phyloP scores from a whole-genome alignment of 2,888 invertebrate species.

The Caenorhabditis sp. region DNA sequence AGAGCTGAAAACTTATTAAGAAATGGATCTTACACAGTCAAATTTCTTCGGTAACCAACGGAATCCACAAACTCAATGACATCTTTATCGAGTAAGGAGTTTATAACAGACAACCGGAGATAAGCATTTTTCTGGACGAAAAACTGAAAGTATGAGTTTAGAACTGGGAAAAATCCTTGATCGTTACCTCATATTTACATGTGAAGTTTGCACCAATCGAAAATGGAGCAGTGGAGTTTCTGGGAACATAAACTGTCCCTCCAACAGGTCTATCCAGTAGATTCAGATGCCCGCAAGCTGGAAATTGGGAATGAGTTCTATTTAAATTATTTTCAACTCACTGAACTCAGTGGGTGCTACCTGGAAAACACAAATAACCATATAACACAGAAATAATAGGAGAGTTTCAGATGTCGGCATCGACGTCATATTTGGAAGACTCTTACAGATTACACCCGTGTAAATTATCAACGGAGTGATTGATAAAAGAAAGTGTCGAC shows the following conservation, averaged over 20 bases:
- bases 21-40: slow-evolving; percentile 35
- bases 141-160: slow-evolving; percentile 31
- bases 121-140: slow-evolving; percentile 38
- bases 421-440: slow-evolving; percentile 27
- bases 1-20: not conserved
- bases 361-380: not conserved
- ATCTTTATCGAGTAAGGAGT: slow-evolving; percentile 40
- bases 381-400: slow-evolving; percentile 5
- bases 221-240: slow-evolving; percentile 48
- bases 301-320: not conserved
- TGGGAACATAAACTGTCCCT: slow-evolving; percentile 36
- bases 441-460: slow-evolving; percentile 40
- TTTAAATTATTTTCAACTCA: not conserved
- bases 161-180: not conserved
- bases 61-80: slow-evolving; percentile 56
- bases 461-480: slow-evolving; percentile 49
- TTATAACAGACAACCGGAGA: slow-evolving; percentile 47
- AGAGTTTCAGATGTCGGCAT: slow-evolving; percentile 9
- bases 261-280: slow-evolving; percentile 32
- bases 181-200: slow-evolving; percentile 40
- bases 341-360: slow-evolving; percentile 3
- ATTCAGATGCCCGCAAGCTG: slow-evolving; percentile 41
- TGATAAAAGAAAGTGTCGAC: slow-evolving; percentile 17
- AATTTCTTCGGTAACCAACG: slow-evolving; percentile 38
- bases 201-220: slow-evolving; percentile 44